Evolutionary conservation across 2,888 invertebrate genomes (phyloP).

Genomic region (Artemia sinica): DNA sequence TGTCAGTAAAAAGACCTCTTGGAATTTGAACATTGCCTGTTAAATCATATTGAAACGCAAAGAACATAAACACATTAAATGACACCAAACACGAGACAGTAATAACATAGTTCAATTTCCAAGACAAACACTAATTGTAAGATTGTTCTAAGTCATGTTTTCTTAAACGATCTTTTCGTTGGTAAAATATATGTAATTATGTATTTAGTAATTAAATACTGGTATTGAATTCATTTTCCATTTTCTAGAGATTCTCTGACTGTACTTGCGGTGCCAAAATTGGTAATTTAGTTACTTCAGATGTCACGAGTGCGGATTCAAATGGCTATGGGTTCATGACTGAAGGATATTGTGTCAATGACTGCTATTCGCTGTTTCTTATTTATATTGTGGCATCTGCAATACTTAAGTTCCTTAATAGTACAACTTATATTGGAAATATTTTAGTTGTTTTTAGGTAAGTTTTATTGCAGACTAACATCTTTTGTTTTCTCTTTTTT

Average conservation of each 20-base stretch:
- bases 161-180: no score
- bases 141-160: no score
- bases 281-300: conserved; percentile 19
- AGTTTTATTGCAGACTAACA: conserved; percentile 18
- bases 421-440: conserved; percentile 48
- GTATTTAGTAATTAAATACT: no score
- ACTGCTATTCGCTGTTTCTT: conserved; percentile 36
- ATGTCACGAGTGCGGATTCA: background rate
- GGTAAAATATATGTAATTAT: no score
- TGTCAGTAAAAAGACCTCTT: no score
- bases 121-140: no score
- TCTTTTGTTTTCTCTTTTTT: no score
- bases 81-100: no score
- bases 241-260: conserved; percentile 30
- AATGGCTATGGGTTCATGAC: conserved; percentile 32
- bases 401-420: conserved; percentile 41
- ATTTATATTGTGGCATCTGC: conserved; percentile 29
- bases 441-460: conserved; percentile 45
- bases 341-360: conserved; percentile 39
- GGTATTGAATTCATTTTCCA: conserved; percentile 13
- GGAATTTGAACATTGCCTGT: no score
- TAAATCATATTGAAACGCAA: no score
- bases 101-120: no score
- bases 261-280: conserved; percentile 28
- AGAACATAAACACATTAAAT: no score